Evolutionary conservation across 37 sponge, comb jelly and placozoan genomes (phyloP), one percentile per base, ranked within the genome.

Genomic region (Chondrosia reniformis): DNA sequence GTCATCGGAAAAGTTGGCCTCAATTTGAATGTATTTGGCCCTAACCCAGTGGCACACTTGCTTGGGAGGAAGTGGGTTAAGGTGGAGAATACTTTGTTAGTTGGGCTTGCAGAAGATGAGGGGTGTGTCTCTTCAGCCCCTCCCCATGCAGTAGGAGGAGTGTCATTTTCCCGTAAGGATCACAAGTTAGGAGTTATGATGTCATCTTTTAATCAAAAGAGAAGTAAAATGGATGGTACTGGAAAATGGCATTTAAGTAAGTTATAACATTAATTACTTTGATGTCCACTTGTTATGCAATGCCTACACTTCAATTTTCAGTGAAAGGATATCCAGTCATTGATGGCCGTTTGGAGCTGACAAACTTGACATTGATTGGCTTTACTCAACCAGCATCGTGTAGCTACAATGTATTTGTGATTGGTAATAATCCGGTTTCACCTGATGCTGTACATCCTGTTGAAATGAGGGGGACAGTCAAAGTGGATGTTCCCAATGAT

Each of bases 291-390:
- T 34, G 28, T 8, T 63, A 31, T 78, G 8, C 46, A 17, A 39
- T 45, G 19, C 45, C 63, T n/a, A 27, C 3, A 76, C 33, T 49
- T 6, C 8, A 28, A 13, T 33, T 13, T 56, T 10, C 74, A 93
- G 94, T 85, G 90, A 86, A 89, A 77, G 81, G 84, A 33, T 93
- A 93, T 76, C 94, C 94, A 45, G 90, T 80, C 22, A 86, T 93
- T 46, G 87, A 86, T 41, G 94, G 94, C 21, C 75, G 75, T 6
- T 45, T 75, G 19, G 33, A 66, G 17, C 39, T 63, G 12, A 75
- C 46, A 13, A 52, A 80, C 33, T 43, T 84, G 17, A 84, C 84
- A 5, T 93, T 93, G 58, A 90, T 85, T n/a, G 61, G 85, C 25
- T 91, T 91, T 79, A 75, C 66, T 36, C 9, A 58, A 13, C 43